phyloP scores from a whole-genome alignment of 2,797 vertebrate genomes.

The Crenuchus spilurus region DNA sequence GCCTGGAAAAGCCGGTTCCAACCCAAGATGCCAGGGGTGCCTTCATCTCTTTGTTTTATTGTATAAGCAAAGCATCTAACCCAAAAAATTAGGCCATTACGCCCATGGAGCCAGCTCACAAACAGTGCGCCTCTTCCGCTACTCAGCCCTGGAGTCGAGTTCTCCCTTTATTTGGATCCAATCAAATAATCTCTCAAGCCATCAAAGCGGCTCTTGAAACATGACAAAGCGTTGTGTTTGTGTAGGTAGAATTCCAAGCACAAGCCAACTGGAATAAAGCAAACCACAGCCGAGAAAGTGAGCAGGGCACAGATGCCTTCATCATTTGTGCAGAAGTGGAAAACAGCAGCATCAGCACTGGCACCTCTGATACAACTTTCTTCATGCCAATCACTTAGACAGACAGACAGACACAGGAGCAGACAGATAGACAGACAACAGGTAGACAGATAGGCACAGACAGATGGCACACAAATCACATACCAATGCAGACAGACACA shows the following conservation, averaged over 20 bases:
- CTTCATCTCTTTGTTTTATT: constrained; percentile 64
- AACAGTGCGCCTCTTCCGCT: not conserved
- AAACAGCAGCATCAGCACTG: constrained; percentile 18
- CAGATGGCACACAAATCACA: too few species aligned
- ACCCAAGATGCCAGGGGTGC: constrained; percentile 61
- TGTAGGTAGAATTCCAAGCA: constrained; percentile 7
- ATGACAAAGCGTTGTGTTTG: not conserved
- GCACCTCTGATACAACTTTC: not conserved
- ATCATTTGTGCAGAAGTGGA: constrained; percentile 7
- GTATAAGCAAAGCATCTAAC: constrained; percentile 68
- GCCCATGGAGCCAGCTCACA: constrained; percentile 46
- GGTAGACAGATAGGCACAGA: constrained; percentile 6
- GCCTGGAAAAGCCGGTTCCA: constrained; percentile 73
- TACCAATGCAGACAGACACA: not conserved
- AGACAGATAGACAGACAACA: too few species aligned
- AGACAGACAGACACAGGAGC: not conserved
- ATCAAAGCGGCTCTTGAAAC: constrained; percentile 20
- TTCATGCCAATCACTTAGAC: constrained; percentile 20
- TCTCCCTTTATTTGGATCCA: constrained; percentile 30
- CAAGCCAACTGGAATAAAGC: constrained; percentile 1
- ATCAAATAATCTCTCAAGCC: constrained; percentile 16
- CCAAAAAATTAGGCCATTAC: constrained; percentile 62
- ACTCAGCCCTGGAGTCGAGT: not conserved
- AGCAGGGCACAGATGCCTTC: constrained; percentile 2
- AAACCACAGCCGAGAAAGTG: not conserved